phyloP scores from a whole-genome alignment of 1,140 invertebrate species.

The Drosophila yakuba region DNA sequence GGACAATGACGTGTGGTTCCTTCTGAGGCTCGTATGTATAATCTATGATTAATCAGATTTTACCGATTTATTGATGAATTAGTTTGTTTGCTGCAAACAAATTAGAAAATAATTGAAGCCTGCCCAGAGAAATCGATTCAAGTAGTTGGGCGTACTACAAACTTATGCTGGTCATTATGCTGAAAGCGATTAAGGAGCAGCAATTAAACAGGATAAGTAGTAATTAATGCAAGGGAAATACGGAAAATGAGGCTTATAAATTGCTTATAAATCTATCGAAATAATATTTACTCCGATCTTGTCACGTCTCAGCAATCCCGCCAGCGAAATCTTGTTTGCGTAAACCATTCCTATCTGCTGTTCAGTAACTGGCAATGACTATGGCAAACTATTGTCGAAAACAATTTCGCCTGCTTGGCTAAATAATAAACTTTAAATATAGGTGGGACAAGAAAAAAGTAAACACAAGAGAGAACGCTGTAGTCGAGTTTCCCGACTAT shows the following conservation, averaged over 20 bases:
- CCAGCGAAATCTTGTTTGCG: slow-evolving; percentile 28
- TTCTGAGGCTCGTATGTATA: slow-evolving; percentile 10
- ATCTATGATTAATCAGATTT: slow-evolving; percentile 35
- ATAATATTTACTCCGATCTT: slow-evolving; percentile 17
- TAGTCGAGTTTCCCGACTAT: too few relatives aligned
- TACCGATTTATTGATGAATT: slow-evolving; percentile 47
- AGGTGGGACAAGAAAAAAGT: neutral
- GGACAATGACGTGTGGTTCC: slow-evolving; percentile 16
- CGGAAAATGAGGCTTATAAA: neutral
- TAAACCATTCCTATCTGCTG: slow-evolving; percentile 38
- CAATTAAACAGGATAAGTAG: slow-evolving; percentile 35
- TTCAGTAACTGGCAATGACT: slow-evolving; percentile 34
- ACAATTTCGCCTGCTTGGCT: slow-evolving; percentile 56
- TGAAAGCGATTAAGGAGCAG: slow-evolving; percentile 18
- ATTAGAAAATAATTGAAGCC: slow-evolving; percentile 74
- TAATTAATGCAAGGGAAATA: slow-evolving; percentile 10
- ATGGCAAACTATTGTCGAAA: slow-evolving; percentile 34
- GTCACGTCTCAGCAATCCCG: slow-evolving; percentile 35
- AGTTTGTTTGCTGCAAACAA: slow-evolving; percentile 45
- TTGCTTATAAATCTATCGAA: neutral
- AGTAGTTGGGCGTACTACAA: slow-evolving; percentile 2
- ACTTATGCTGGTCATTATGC: slow-evolving; percentile 52
- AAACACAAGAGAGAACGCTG: neutral
- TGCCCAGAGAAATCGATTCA: slow-evolving; percentile 38
- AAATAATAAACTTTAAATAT: slow-evolving; percentile 56